Percentiles rank a stretch among this genome's conserved stretches.
Evolutionary conservation across 2,113 vertebrate genomes (phyloP).

Genomic region (Chrysochloris asiatica): DNA sequence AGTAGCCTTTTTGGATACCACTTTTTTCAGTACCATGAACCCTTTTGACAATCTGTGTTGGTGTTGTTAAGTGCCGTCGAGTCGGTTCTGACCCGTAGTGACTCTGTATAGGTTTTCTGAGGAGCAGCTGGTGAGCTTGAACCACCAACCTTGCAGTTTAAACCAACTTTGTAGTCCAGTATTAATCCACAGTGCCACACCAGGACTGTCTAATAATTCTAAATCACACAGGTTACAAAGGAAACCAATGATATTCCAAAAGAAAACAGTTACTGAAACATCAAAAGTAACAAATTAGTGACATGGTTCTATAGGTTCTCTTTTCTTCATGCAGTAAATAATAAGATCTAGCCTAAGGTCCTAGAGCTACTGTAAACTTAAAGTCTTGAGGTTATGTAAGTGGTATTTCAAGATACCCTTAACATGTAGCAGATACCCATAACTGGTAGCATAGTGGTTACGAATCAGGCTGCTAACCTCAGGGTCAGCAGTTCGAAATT

Average conservation of each 20-base stretch:
- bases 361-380: background rate
- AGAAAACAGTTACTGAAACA: conserved; percentile 29
- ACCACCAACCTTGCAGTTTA: too few relatives aligned
- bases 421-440: too few relatives aligned
- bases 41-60: background rate
- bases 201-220: background rate
- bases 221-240: background rate
- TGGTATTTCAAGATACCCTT: background rate
- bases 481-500: too few relatives aligned
- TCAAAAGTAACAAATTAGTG: background rate
- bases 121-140: too few relatives aligned
- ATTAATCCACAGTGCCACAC: too few relatives aligned
- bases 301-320: background rate
- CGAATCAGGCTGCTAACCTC: too few relatives aligned
- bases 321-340: conserved; percentile 4
- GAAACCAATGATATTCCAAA: background rate
- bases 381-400: background rate
- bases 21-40: background rate
- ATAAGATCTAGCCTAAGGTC: background rate
- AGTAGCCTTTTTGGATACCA: background rate
- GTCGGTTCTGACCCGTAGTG: too few relatives aligned
- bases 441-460: too few relatives aligned
- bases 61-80: too few relatives aligned
- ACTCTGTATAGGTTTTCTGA: too few relatives aligned
- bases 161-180: too few relatives aligned